Conservation (phyloP, 2,888 invertebrate species). For the Charanyca ferruginea region DNA sequence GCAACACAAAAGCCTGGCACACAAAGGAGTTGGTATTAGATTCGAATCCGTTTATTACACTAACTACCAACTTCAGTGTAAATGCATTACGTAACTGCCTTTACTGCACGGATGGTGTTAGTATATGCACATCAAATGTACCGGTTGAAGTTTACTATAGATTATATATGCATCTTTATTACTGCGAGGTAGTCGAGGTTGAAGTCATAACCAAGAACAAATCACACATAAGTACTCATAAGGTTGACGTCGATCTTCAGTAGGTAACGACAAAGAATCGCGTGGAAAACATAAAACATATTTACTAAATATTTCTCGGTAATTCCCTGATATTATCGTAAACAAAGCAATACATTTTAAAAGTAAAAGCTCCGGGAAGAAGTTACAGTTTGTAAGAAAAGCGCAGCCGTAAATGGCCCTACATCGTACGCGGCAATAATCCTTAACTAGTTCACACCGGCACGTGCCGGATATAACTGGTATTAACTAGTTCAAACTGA, state of each 20-base stretch:
- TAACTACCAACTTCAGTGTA: constrained; percentile 20
- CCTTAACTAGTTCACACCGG: constrained; percentile 62
- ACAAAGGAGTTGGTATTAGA: constrained; percentile 43
- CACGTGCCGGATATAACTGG: constrained; percentile 51
- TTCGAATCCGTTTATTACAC: constrained; percentile 38
- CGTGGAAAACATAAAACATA: too few relatives aligned
- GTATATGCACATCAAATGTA: not conserved
- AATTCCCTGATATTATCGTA: constrained; percentile 21
- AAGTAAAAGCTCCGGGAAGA: constrained; percentile 25
- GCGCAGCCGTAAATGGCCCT: constrained; percentile 23
- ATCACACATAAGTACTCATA: too few relatives aligned
- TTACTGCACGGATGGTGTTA: not conserved
- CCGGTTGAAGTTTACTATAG: not conserved
- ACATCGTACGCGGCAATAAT: constrained; percentile 49
- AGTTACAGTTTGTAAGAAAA: constrained; percentile 43
- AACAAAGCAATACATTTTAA: constrained; percentile 47
- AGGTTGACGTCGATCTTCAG: too few relatives aligned
- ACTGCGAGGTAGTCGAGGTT: too few relatives aligned
- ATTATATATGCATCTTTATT: not conserved
- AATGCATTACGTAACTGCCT: constrained; percentile 26
- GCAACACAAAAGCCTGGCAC: constrained; percentile 33
- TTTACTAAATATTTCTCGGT: not conserved
- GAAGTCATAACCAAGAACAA: too few relatives aligned
- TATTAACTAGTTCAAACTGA: constrained; percentile 43
- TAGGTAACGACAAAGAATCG: too few relatives aligned